Evolutionary conservation across 2,888 invertebrate genomes (phyloP).

Genomic region (Orchesellides sinensis): DNA sequence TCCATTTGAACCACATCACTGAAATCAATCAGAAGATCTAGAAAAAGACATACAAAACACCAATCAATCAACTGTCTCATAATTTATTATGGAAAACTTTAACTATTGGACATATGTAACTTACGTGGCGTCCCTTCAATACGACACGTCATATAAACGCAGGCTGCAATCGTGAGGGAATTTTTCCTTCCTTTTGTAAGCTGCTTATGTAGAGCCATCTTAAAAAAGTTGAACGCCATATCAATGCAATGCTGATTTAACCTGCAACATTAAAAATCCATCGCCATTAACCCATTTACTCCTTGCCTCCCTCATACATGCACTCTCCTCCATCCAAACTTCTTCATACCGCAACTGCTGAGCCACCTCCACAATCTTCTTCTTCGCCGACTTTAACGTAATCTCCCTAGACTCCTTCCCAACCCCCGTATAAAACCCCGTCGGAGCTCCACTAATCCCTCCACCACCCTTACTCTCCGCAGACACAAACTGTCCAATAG

Average conservation of each 20-base stretch:
- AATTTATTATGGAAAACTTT: neutral
- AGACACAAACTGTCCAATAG: slow-evolving; percentile 95
- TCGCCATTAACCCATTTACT: neutral
- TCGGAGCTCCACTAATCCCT: slow-evolving; percentile 82
- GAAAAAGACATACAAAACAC: neutral
- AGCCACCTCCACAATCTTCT: slow-evolving; percentile 90
- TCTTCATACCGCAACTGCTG: slow-evolving; percentile 85
- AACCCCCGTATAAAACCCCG: slow-evolving; percentile 87
- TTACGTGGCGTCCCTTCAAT: slow-evolving; percentile 96
- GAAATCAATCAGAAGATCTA: slow-evolving; percentile 96
- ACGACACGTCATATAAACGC: slow-evolving; percentile 97
- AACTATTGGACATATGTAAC: slow-evolving; percentile 2
- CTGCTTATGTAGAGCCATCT: slow-evolving; percentile 89
- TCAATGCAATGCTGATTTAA: slow-evolving; percentile 95
- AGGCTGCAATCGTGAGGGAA: slow-evolving; percentile 95
- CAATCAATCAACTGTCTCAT: slow-evolving; percentile 30
- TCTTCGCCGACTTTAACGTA: slow-evolving; percentile 91
- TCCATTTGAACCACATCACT: slow-evolving; percentile 98
- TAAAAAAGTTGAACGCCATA: slow-evolving; percentile 95
- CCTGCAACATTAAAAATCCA: slow-evolving; percentile 75
- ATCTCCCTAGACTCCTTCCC: slow-evolving; percentile 95
- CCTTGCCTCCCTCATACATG: neutral
- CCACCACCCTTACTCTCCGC: slow-evolving; percentile 91
- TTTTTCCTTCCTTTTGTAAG: slow-evolving; percentile 94
- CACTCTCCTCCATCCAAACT: neutral